Percentiles rank a stretch among this genome's conserved stretches.
phyloP scores from a whole-genome alignment of 2,888 invertebrate species.

The Tipula lateralis region DNA sequence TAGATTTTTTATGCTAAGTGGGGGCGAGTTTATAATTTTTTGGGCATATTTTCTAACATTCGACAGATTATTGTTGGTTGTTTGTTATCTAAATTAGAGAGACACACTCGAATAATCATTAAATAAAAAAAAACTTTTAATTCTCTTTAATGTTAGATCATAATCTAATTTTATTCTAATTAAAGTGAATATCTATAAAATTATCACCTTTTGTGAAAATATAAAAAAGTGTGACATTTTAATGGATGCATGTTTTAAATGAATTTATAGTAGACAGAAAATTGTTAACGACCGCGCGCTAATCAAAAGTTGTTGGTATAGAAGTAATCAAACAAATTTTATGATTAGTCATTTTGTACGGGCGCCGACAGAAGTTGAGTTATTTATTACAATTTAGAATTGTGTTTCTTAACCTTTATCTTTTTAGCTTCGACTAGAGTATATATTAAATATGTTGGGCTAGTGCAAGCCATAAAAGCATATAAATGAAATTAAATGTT shows the following conservation, averaged over 20 bases:
- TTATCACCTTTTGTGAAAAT: background rate
- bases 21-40: background rate
- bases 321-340: too few relatives aligned
- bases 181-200: background rate
- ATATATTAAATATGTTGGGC: too few relatives aligned
- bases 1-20: background rate
- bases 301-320: background rate
- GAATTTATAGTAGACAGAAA: background rate
- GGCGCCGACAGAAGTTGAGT: too few relatives aligned
- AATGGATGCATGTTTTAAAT: background rate
- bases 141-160: background rate
- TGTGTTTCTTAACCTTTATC: too few relatives aligned
- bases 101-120: background rate
- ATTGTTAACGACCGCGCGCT: background rate
- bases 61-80: background rate
- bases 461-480: too few relatives aligned
- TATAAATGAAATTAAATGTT: too few relatives aligned
- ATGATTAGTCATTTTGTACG: too few relatives aligned
- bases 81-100: background rate
- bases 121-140: background rate
- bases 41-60: background rate
- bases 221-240: background rate
- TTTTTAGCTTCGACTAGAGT: too few relatives aligned
- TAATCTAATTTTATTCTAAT: background rate
- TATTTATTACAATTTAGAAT: too few relatives aligned